Evolutionary conservation across 2,113 vertebrate genomes (phyloP).

Genomic region (Brachyhypopomus occidentalis): DNA sequence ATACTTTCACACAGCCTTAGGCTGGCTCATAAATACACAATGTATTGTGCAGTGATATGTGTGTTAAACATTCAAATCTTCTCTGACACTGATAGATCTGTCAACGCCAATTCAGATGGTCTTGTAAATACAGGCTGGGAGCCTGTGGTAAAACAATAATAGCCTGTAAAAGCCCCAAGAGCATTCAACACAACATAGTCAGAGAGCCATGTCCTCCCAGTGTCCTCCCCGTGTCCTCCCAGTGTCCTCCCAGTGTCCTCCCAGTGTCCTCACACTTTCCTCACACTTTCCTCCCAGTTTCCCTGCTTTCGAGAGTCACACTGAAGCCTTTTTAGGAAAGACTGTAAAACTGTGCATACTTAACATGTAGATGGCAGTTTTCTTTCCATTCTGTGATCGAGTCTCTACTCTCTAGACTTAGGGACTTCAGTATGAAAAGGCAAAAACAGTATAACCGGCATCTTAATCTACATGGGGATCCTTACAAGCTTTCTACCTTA

Average conservation of each 20-base stretch:
- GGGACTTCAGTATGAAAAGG: too few relatives aligned
- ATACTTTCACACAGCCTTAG: not conserved
- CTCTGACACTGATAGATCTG: constrained; percentile 36
- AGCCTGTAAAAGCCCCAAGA: not conserved
- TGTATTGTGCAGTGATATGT: not conserved
- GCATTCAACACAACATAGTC: not conserved
- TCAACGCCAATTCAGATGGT: constrained; percentile 44
- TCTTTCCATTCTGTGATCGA: not conserved
- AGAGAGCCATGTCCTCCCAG: not conserved
- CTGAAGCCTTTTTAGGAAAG: too few relatives aligned
- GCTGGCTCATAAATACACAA: not conserved
- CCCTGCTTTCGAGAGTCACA: too few relatives aligned
- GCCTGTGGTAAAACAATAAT: not conserved
- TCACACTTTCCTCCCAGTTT: too few relatives aligned
- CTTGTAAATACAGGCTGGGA: constrained; percentile 15
- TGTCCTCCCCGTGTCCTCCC: too few relatives aligned
- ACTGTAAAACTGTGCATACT: not conserved
- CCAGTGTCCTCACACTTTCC: too few relatives aligned
- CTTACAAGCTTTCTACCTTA: too few relatives aligned
- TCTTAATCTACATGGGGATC: too few relatives aligned
- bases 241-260: too few relatives aligned
- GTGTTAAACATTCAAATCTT: constrained; percentile 22
- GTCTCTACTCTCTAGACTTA: not conserved
- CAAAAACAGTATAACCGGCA: too few relatives aligned
- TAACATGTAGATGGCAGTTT: not conserved